Evolutionary conservation across 2,113 vertebrate species (phyloP), one percentile per base, ranked within the genome.

Genomic region (Alouatta palliata): DNA sequence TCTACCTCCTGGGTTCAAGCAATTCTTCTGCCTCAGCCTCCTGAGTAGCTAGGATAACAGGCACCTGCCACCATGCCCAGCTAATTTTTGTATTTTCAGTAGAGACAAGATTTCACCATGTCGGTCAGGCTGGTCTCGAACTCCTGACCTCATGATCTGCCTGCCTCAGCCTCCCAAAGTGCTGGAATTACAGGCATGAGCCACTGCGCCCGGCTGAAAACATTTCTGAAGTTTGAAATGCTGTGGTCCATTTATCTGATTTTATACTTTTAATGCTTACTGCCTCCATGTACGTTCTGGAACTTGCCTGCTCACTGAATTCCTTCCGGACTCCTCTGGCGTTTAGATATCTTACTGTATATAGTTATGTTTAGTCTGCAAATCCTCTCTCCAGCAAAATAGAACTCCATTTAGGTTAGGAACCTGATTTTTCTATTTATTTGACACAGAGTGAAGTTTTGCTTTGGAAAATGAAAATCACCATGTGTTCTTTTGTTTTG

Each of bases 371-470:
- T 91, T 11, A 73, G 6, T 64, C 54, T 75, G 32, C 5, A 88
- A 13, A 89, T 5, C 19, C n/a, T 56, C 23, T 79, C 47, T 91
- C 23, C 40, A 83, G n/a, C 2, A 89, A 84, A 47, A 82, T 20
- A 37, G 30, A 77, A 32, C 37, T 93, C n/a, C 16, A 11, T 56
- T 75, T 71, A 66, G 2, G 9, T 79, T 58, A 85, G 35, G 9
- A 6, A 77, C 32, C 12, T 45, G 3, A 35, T 45, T 90, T 85
- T 77, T 95, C 30, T 87, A 23, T 70, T 5, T 79, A n/a, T 71
- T 70, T 75, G 77, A 75, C 37, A 76, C 9, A 94, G 75, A 94
- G 87, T 87, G 43, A 87, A 93, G 8, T 71, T 95, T 75, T 85
- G 3, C n/a, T 91, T 83, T 87, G 56, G 61, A 77, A 84, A 96